Evolutionary conservation across 2,113 vertebrate genomes (phyloP).

Genomic region (Oreotrochilus melanogaster): DNA sequence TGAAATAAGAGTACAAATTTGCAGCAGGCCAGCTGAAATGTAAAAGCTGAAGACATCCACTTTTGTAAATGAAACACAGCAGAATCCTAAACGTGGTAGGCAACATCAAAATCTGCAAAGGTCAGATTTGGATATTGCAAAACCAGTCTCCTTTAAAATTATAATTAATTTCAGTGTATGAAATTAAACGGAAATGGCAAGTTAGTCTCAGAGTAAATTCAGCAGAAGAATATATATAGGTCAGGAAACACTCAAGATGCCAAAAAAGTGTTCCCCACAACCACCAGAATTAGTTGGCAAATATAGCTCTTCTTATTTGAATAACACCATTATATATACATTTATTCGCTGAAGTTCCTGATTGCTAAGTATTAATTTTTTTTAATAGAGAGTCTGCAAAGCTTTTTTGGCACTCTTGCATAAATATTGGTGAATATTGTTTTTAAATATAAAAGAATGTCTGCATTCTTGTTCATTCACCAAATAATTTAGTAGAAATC

Average conservation of each 20-base stretch:
- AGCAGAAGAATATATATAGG: background rate
- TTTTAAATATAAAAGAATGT: background rate
- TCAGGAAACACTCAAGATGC: background rate
- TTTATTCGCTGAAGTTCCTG: background rate
- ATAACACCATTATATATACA: background rate
- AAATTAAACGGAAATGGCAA: background rate
- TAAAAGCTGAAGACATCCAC: background rate
- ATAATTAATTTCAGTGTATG: background rate
- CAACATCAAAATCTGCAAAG: background rate
- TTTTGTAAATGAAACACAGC: background rate
- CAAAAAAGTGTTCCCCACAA: background rate
- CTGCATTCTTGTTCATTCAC: background rate
- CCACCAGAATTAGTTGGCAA: background rate
- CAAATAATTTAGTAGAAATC: background rate
- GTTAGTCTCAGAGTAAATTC: background rate
- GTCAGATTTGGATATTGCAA: background rate
- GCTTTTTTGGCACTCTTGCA: background rate
- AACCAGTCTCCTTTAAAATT: background rate
- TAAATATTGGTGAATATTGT: background rate
- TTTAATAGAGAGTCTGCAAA: background rate
- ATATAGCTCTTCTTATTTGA: background rate
- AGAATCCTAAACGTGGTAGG: background rate
- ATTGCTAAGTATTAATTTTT: background rate
- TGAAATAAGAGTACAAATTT: background rate
- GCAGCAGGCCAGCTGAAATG: rapidly evolving